phyloP scores from a whole-genome alignment of 2,113 vertebrate species.

The Dicaeum eximium region DNA sequence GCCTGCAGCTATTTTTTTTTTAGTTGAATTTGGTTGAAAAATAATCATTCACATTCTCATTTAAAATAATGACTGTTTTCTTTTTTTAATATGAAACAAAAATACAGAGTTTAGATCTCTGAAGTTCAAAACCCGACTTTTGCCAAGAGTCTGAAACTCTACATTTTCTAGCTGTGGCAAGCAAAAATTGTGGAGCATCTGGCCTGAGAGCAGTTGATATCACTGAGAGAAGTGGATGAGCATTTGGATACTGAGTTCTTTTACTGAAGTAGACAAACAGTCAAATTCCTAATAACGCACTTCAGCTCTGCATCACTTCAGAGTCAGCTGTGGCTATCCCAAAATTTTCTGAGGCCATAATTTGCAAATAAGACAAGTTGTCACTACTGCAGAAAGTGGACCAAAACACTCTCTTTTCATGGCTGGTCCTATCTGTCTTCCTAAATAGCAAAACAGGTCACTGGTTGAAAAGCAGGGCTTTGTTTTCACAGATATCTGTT shows the following conservation, averaged over 20 bases:
- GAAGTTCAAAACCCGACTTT: background rate
- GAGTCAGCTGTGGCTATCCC: background rate
- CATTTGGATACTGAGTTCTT: background rate
- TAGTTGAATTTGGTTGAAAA: background rate
- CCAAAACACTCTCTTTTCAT: background rate
- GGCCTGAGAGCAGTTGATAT: background rate
- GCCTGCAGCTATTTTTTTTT: background rate
- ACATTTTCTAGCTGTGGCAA: background rate
- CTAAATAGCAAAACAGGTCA: background rate
- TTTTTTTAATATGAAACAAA: background rate
- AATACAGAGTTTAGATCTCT: background rate
- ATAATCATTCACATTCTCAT: background rate
- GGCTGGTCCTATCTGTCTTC: background rate
- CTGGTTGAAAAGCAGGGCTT: background rate
- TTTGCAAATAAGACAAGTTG: background rate
- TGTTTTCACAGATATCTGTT: background rate
- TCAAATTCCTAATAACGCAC: background rate
- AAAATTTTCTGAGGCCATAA: background rate
- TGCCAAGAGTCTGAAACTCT: background rate
- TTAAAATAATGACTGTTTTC: background rate
- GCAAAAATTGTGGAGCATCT: background rate
- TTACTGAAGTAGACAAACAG: background rate
- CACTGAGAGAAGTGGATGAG: background rate
- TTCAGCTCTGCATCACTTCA: background rate
- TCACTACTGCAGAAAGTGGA: background rate